Conservation (phyloP, 2,888 invertebrate genomes). For the Zootermopsis nevadensis region DNA sequence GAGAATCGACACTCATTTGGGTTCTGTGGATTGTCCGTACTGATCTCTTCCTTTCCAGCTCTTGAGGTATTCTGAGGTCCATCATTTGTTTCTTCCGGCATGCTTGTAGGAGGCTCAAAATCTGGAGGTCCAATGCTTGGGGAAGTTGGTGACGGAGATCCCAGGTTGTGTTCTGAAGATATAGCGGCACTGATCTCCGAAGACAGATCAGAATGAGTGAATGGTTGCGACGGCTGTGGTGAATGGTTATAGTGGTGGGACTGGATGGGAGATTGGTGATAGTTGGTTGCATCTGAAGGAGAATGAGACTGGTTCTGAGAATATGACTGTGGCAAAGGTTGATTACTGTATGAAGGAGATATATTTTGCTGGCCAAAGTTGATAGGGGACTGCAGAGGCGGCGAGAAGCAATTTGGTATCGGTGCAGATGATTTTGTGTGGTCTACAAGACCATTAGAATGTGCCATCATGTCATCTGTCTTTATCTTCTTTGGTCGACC, state of each 20-base stretch:
- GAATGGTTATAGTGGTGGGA: constrained; percentile 63
- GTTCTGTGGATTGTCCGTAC: constrained; percentile 58
- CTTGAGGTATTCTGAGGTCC: constrained; percentile 50
- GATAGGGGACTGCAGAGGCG: constrained; percentile 66
- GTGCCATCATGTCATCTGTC: constrained; percentile 67
- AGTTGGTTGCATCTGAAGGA: constrained; percentile 56
- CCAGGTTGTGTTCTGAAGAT: constrained; percentile 71
- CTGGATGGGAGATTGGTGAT: constrained; percentile 63
- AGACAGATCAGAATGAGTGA: constrained; percentile 78
- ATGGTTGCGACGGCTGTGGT: constrained; percentile 65
- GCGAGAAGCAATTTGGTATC: constrained; percentile 65
- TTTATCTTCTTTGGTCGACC: constrained; percentile 90
- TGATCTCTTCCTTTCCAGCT: constrained; percentile 57
- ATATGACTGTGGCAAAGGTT: constrained; percentile 55
- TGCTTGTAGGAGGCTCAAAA: constrained; percentile 77
- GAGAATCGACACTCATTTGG: constrained; percentile 65
- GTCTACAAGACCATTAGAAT: constrained; percentile 57
- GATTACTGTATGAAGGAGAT: constrained; percentile 56
- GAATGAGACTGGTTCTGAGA: constrained; percentile 57
- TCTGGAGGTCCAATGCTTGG: constrained; percentile 77
- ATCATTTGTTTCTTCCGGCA: constrained; percentile 61
- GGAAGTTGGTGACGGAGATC: constrained; percentile 76
- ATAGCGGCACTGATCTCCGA: constrained; percentile 84
- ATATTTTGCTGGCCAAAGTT: constrained; percentile 62
- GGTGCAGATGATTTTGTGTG: constrained; percentile 63